A percentile compares a stretch with the other conserved stretches of the same genome.
These are phyloP conservation scores for Odontamblyopus rebecca DNA, from an alignment of 2,797 vertebrate genomes.

Conservation along the genomic window DNA sequence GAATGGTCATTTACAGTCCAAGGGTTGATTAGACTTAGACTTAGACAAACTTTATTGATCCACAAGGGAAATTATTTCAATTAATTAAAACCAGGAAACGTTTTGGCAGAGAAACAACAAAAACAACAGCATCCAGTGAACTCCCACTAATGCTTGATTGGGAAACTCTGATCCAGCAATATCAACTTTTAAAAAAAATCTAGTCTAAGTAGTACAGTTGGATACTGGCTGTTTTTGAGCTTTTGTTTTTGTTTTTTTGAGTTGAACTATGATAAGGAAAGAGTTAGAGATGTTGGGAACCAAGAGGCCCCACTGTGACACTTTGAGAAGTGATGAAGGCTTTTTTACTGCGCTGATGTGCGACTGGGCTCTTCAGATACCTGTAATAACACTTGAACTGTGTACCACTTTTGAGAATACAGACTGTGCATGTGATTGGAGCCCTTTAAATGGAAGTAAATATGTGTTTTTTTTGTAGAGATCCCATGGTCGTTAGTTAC, in stretches of 20 bases:
- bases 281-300: slow-evolving; percentile 16
- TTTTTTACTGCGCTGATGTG: slow-evolving; percentile 44
- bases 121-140: too few species aligned
- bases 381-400: slow-evolving; percentile 25
- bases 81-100: too few species aligned
- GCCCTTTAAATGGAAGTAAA: neutral
- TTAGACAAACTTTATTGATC: too few species aligned
- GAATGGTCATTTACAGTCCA: too few species aligned
- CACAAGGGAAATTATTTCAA: too few species aligned
- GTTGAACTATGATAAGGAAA: slow-evolving; percentile 21
- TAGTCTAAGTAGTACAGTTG: too few species aligned
- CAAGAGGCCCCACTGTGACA: slow-evolving; percentile 29
- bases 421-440: slow-evolving; percentile 10
- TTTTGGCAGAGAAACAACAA: too few species aligned
- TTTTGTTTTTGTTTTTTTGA: neutral
- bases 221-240: slow-evolving; percentile 8
- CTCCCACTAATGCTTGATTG: too few species aligned
- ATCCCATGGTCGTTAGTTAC: too few species aligned
- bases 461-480: neutral
- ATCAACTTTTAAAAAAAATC: too few species aligned
- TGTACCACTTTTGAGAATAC: neutral
- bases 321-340: slow-evolving; percentile 48
- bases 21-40: too few species aligned
- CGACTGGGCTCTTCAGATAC: slow-evolving; percentile 33
- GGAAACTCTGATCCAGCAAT: too few species aligned